These are phyloP conservation scores for Rhinophrynus dorsalis DNA, from an alignment of 2,797 vertebrate genomes.

Conservation along the genomic window DNA sequence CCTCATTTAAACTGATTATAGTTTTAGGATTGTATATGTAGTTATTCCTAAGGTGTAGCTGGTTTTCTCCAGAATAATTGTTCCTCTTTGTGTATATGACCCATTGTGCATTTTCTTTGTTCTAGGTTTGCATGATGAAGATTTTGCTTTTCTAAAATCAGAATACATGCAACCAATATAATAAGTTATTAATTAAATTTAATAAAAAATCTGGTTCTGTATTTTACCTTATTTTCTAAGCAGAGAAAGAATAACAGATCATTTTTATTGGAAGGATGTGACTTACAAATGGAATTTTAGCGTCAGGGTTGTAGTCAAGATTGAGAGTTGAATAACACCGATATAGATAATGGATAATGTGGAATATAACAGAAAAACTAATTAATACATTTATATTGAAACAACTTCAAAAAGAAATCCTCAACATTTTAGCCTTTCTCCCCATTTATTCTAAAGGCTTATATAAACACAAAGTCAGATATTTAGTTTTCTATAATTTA, in stretches of 20 bases:
- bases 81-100: too few species aligned
- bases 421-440: too few species aligned
- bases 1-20: too few species aligned
- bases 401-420: too few species aligned
- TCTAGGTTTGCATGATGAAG: not conserved
- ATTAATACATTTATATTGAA: too few species aligned
- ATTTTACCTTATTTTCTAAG: not conserved
- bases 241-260: slow-evolving; percentile 9
- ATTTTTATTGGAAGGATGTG: slow-evolving; percentile 8
- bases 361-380: too few species aligned
- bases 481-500: too few species aligned
- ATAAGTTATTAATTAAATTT: slow-evolving; percentile 39
- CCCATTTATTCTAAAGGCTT: too few species aligned
- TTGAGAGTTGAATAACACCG: not conserved
- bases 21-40: too few species aligned
- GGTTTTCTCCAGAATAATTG: too few species aligned
- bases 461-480: too few species aligned
- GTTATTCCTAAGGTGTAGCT: too few species aligned
- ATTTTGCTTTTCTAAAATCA: not conserved
- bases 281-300: not conserved
- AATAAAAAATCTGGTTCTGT: slow-evolving; percentile 42
- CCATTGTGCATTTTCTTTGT: not conserved
- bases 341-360: not conserved
- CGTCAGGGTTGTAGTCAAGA: slow-evolving; percentile 5
- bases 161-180: slow-evolving; percentile 10